phyloP scores from a whole-genome alignment of 2,888 invertebrate genomes.

The Platycheirus rosarum region DNA sequence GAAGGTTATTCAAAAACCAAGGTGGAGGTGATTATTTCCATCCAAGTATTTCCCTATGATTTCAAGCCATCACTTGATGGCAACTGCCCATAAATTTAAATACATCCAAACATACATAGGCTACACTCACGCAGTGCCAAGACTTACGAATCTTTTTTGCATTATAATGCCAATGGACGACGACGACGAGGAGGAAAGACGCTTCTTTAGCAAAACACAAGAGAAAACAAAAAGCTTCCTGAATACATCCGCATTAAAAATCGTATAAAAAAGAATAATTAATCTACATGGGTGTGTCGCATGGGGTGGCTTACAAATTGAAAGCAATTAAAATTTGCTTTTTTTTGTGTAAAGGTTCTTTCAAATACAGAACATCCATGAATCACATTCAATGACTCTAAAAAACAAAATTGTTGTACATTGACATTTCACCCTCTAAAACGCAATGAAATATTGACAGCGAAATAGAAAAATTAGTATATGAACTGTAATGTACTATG shows the following conservation, averaged over 20 bases:
- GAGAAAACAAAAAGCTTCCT: conserved; percentile 20
- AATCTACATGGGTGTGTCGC: conserved; percentile 5
- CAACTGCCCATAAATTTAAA: conserved; percentile 64
- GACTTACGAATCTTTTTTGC: conserved; percentile 35
- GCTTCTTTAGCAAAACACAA: conserved; percentile 52
- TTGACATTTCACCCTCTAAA: too few species aligned
- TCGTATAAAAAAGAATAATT: conserved; percentile 1
- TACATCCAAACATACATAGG: conserved; percentile 40
- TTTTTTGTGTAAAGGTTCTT: too few species aligned
- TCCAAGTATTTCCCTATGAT: conserved; percentile 60
- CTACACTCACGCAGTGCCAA: conserved; percentile 43
- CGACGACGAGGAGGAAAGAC: conserved; percentile 15
- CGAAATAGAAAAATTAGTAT: too few species aligned
- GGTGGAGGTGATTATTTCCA: conserved; percentile 63
- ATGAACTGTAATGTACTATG: too few species aligned
- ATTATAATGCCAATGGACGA: conserved; percentile 56
- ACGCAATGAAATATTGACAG: too few species aligned
- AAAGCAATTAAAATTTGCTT: too few species aligned
- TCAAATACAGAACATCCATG: too few species aligned
- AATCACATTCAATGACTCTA: too few species aligned
- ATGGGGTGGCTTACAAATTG: conserved; percentile 5
- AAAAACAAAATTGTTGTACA: too few species aligned
- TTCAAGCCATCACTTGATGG: conserved; percentile 61
- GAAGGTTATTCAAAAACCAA: conserved; percentile 65
- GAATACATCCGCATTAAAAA: conserved; percentile 43